A percentile compares a stretch with the other conserved stretches of the same genome.
Conservation (phyloP, 2,797 vertebrate genomes). For the Heteromormyrus szaboi region DNA sequence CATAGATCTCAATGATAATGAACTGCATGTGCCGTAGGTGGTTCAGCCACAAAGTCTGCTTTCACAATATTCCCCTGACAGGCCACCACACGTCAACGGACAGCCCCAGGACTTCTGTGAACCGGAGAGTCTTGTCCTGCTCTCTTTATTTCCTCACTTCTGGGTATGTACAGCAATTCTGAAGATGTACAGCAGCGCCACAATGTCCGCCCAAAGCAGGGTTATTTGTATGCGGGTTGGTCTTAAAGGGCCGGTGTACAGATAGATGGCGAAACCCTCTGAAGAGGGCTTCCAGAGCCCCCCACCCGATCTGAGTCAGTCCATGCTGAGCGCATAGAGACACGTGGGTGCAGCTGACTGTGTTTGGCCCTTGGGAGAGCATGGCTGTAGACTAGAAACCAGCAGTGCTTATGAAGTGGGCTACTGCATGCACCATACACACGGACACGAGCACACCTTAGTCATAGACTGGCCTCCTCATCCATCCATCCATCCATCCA, state of each 20-base stretch:
- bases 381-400: background rate
- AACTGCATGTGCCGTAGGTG: background rate
- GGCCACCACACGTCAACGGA: background rate
- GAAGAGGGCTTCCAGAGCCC: background rate
- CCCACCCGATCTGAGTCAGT: background rate
- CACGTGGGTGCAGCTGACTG: background rate
- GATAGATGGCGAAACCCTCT: background rate
- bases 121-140: background rate
- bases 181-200: background rate
- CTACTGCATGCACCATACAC: background rate
- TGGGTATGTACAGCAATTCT: background rate
- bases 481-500: background rate
- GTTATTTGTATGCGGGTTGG: background rate
- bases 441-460: background rate
- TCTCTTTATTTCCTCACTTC: background rate
- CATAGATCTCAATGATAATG: background rate
- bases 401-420: background rate
- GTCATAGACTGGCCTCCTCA: background rate
- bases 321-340: background rate
- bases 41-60: background rate
- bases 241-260: background rate
- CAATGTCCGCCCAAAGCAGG: background rate
- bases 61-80: background rate
- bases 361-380: background rate
- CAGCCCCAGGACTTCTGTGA: background rate